Base-by-base conservation (phyloP, 2,113 vertebrate genomes). In the Colaptes auratus region DNA sequence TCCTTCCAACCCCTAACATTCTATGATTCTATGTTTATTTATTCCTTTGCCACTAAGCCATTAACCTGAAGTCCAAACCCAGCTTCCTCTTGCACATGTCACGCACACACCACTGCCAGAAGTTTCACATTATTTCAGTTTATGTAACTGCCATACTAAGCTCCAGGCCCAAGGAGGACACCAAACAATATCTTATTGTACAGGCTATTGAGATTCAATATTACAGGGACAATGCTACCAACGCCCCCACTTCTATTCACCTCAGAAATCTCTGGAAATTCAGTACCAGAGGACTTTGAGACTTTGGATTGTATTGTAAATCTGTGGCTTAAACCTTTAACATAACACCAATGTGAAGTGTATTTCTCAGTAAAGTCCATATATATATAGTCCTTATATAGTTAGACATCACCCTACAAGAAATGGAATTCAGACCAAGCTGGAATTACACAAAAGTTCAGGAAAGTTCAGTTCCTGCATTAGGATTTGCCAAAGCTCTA, bases 141-240 rank as follows among this genome's bases (percentile, higher is more conserved):
- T 95, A 93, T 72, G 61, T 88, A 97, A 95, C 73, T 84, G 70
- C 82, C 50, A 35, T 69, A 86, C 83, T 90, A 92, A 81, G 39
- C 85, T 91, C 65, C 74, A 86, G 65, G 88, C 44, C 93, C 82
- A 89, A 86, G 44, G 66, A 94, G 77, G 80, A 96, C 58, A 93
- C 86, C 67, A 80, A 95, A 96, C 87, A 96, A 86, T 93, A 95
- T 86, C 79, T 88, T 69, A 92, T 86, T 92, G 87, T 90, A 88
- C 42, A 73, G 76, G 72, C 79, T 89, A 78, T 71, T 92, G 76
- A 95, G 79, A 92, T 74, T 86, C 85, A 92, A 10, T 86, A 87
- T 91, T 88, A 55, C 64, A 75, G 44, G 92, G 82, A 94, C 86
- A 95, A 82, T 95, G 65, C 76, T 80, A 93, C 78, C 72, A 83